A percentile compares a stretch with the other conserved stretches of the same genome.
These are phyloP conservation scores for Apodemia zela DNA, from an alignment of 2,888 invertebrate species.

Conservation along the genomic window DNA sequence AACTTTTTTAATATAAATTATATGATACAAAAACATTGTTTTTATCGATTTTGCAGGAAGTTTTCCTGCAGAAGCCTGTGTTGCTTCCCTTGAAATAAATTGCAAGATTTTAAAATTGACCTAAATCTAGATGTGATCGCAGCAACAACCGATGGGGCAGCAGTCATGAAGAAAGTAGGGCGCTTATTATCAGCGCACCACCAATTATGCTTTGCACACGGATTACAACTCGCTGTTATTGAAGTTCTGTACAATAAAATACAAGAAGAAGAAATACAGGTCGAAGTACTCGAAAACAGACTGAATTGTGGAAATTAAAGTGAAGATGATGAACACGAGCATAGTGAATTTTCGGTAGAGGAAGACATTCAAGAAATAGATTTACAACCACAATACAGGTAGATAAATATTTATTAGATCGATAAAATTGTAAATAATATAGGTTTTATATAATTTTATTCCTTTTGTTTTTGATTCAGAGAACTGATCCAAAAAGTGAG, in stretches of 20 bases:
- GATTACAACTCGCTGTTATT: slow-evolving; percentile 11
- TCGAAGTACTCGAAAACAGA: not conserved
- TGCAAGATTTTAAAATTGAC: too few relatives aligned
- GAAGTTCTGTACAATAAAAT: slow-evolving; percentile 13
- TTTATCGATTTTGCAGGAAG: too few relatives aligned
- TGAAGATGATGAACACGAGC: slow-evolving; percentile 8
- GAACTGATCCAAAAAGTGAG: too few relatives aligned
- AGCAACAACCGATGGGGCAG: slow-evolving; percentile 16
- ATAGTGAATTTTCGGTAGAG: not conserved
- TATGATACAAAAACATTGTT: too few relatives aligned
- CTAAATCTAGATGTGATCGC: not conserved
- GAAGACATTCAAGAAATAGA: too few relatives aligned
- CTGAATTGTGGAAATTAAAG: not conserved
- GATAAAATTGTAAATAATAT: slow-evolving; percentile 6
- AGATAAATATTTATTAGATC: not conserved
- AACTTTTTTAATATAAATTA: too few relatives aligned
- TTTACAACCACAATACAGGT: not conserved
- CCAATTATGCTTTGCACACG: slow-evolving; percentile 7
- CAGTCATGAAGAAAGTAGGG: slow-evolving; percentile 10
- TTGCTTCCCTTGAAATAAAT: too few relatives aligned
- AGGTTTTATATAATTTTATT: slow-evolving; percentile 20
- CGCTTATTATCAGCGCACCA: slow-evolving; percentile 4
- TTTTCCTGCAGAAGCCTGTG: too few relatives aligned
- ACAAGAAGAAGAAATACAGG: slow-evolving; percentile 9
- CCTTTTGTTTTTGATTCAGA: too few relatives aligned